Base-by-base conservation (phyloP, 1,140 invertebrate genomes). In the Tetraneura akinire region DNA sequence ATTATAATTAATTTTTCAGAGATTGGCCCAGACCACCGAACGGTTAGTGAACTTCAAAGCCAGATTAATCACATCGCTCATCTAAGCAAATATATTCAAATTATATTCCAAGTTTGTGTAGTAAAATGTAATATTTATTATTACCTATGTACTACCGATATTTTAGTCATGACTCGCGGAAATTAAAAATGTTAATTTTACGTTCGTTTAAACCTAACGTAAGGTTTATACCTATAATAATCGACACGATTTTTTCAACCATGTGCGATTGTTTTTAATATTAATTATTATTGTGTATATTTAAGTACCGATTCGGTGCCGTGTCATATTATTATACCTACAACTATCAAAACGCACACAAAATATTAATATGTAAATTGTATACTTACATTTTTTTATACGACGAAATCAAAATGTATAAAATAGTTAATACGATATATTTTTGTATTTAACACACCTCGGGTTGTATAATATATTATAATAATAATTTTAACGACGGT, bases 41-140 rank as follows among this genome's bases (percentile, higher is more conserved):
- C 90, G 92, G 86, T 92, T 94, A 87, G 93, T 94, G 83, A 94
- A 94, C 90, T 94, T 94, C 91, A 94, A 94, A 87, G 93, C 93
- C 84, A 90, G 92, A 89, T 88, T 94, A 82, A 92, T 94, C 86
- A 94, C 92, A 84, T 92, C 92, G 80, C 91, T 94, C 86, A 94
- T 94, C 86, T 94, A 93, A 84, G 42, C 26, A 45, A 47, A 53
- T 18, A 45, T n/a, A n/a, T n/a, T n/a, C n/a, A n/a, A n/a, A n/a
- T n/a, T n/a, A n/a, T n/a, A n/a, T n/a, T n/a, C n/a, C 80, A 29
- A 80, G 16, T 49, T 57, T 57, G 29, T 23, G 51, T 74, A 57
- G 42, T 47, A 68, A 68, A 45, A 53, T 37, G n/a, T 55, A 57
- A 74, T 57, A n/a, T n/a, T n/a, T n/a, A n/a, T 53, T 74, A 74